Percentiles rank a stretch among this genome's conserved stretches.
Evolutionary conservation across 2,888 invertebrate genomes (phyloP).

Genomic region (Neocrepidodera transversa): DNA sequence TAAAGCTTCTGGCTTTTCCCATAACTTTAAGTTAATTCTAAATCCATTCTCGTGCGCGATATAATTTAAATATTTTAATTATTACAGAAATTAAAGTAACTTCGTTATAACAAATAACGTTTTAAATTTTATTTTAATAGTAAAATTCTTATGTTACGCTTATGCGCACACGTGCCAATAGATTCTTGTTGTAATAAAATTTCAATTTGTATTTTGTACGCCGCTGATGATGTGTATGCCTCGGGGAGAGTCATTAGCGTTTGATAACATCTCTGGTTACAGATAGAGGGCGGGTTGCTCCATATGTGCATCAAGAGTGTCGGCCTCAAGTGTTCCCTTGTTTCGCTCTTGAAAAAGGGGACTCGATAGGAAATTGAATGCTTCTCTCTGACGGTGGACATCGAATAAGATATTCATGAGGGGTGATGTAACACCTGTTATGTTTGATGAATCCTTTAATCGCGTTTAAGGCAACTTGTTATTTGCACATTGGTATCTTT

Average conservation of each 20-base stretch:
- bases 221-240: constrained; percentile 42
- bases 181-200: constrained; percentile 10
- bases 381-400: constrained; percentile 24
- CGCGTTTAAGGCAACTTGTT: constrained; percentile 14
- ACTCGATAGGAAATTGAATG: constrained; percentile 35
- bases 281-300: constrained; percentile 51
- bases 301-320: constrained; percentile 57
- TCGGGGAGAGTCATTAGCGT: constrained; percentile 58
- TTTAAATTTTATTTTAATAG: no score
- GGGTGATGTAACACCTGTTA: constrained; percentile 36
- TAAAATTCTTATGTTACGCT: no score
- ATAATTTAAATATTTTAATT: no score
- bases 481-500: constrained; percentile 7
- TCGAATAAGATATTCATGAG: constrained; percentile 30
- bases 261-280: constrained; percentile 60
- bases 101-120: no score
- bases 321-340: constrained; percentile 55
- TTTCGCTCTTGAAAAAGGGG: constrained; percentile 29
- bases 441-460: constrained; percentile 32
- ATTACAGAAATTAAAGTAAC: no score
- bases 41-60: no score
- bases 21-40: no score
- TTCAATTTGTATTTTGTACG: constrained; percentile 13
- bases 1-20: no score
- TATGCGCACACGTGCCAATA: no score